Evolutionary conservation across 2,113 vertebrate species (phyloP).

Genomic region (Phalacrocorax aristotelis): DNA sequence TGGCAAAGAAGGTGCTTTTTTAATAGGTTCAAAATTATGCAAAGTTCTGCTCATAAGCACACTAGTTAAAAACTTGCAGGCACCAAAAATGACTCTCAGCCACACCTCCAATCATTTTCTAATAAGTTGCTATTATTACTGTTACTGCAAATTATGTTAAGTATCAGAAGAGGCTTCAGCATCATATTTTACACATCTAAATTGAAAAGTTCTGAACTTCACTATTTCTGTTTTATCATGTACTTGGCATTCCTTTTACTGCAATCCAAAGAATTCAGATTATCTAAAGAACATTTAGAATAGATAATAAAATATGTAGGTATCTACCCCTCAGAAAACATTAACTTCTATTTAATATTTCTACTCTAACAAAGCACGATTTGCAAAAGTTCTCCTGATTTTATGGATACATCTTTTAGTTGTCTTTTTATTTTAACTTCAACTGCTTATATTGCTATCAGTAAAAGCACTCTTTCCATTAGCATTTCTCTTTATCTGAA

Average conservation of each 20-base stretch:
- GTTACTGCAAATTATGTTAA: background rate
- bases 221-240: background rate
- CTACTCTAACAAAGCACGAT: background rate
- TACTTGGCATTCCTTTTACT: background rate
- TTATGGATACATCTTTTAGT: background rate
- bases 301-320: background rate
- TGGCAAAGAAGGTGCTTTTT: background rate
- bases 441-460: background rate
- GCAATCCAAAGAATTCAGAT: background rate
- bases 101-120: background rate
- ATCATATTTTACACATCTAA: background rate
- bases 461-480: background rate
- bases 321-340: background rate
- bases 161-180: background rate
- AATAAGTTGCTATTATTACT: background rate
- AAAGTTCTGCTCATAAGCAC: background rate
- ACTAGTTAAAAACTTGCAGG: background rate
- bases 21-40: background rate
- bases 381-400: background rate
- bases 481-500: background rate
- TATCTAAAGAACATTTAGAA: background rate
- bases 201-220: background rate
- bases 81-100: background rate
- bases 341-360: background rate
- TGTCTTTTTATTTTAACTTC: background rate